Evolutionary conservation across 2,888 invertebrate species (phyloP), one percentile per base, ranked within the genome.

Genomic region (Suillia variegata): DNA sequence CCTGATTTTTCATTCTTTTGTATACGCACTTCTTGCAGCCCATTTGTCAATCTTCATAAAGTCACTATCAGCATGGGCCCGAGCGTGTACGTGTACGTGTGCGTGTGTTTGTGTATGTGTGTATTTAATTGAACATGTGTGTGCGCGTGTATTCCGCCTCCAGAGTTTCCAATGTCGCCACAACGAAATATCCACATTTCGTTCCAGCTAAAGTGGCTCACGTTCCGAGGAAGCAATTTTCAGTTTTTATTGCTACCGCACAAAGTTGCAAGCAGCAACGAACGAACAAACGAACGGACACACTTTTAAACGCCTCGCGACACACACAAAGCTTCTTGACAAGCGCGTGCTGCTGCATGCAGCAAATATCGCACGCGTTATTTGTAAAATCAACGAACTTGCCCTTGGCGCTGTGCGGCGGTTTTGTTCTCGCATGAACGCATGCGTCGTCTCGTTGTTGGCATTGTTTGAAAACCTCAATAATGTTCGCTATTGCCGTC

Each of bases 141-240:
- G 26, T 26, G 26, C 10, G 26, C 10, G 26, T 26, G 26, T 26
- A 10, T 26, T 26, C 6, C 10, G n/a, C n/a, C n/a, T n/a, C n/a
- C n/a, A n/a, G n/a, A n/a, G n/a, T n/a, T n/a, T n/a, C n/a, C n/a
- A n/a, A n/a, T n/a, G n/a, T n/a, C n/a, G n/a, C n/a, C n/a, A n/a
- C n/a, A n/a, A n/a, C n/a, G n/a, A n/a, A n/a, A n/a, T n/a, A n/a
- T n/a, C n/a, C n/a, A 10, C 26, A 26, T 13, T 20, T 17, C 45
- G 17, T 8, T 45, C 45, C 45, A 45, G 17, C 18, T 20, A 45
- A 73, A 73, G 73, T 75, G 72, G 70, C 73, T 74, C 75, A 75
- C 76, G 75, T 75, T 73, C 70, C 65, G 70, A 69, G 71, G 69
- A 76, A 76, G 70, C 73, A 73, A 76, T 75, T 75, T n/a, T 72